Conservation (phyloP, 1,140 invertebrate species). For the Caligus rogercresseyi region DNA sequence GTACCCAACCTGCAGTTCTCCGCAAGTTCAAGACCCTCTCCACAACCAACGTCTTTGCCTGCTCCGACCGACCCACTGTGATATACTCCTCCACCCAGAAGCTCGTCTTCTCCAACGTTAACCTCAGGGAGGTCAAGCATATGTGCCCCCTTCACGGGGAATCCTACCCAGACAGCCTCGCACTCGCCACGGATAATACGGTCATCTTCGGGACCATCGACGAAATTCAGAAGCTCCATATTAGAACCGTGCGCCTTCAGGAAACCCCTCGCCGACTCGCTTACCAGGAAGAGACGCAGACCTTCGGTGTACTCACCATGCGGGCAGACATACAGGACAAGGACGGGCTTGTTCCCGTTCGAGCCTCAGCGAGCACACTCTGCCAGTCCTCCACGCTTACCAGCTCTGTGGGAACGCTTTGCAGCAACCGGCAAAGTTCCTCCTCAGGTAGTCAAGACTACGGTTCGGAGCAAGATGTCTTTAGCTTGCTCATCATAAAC, state of each 20-base stretch:
- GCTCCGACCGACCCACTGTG: constrained; percentile 91
- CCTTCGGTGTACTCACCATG: constrained; percentile 82
- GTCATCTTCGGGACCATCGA: constrained; percentile 95
- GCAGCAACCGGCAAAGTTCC: neutral
- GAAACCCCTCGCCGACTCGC: constrained; percentile 84
- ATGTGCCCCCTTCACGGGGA: constrained; percentile 94
- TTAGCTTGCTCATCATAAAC: constrained; percentile 80
- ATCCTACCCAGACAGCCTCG: constrained; percentile 83
- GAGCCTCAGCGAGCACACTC: constrained; percentile 58
- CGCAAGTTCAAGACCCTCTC: constrained; percentile 74
- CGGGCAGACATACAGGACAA: constrained; percentile 62
- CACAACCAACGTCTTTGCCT: constrained; percentile 94
- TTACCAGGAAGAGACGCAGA: constrained; percentile 80
- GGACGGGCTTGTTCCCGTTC: constrained; percentile 42
- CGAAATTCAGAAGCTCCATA: constrained; percentile 95
- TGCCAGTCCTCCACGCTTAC: constrained; percentile 39
- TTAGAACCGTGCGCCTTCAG: constrained; percentile 75
- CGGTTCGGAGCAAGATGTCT: constrained; percentile 58
- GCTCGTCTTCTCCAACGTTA: constrained; percentile 96
- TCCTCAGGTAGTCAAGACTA: constrained; percentile 23
- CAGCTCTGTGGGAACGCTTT: constrained; percentile 25
- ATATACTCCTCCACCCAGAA: constrained; percentile 99
- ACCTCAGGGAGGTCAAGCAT: constrained; percentile 90
- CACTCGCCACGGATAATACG: constrained; percentile 75
- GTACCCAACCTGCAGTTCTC: constrained; percentile 87